phyloP scores from a whole-genome alignment of 2,888 invertebrate species.

The Eristalis pertinax region DNA sequence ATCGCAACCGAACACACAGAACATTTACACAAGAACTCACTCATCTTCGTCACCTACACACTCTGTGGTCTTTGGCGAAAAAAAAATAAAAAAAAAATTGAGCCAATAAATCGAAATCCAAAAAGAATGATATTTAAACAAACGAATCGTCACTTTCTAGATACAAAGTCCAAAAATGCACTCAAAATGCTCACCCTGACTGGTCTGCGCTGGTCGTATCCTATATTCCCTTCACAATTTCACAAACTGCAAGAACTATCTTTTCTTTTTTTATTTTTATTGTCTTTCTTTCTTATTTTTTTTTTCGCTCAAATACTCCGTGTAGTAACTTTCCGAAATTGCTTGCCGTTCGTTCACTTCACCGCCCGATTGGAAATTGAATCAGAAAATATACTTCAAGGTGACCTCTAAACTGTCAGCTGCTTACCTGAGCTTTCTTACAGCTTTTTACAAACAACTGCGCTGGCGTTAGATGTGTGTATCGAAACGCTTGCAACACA shows the following conservation, averaged over 20 bases:
- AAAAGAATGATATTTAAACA: neutral
- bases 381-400: constrained; percentile 70
- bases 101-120: neutral
- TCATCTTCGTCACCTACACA: neutral
- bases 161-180: constrained; percentile 37
- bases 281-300: neutral
- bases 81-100: neutral
- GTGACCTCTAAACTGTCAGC: constrained; percentile 72
- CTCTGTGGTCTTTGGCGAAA: neutral
- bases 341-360: constrained; percentile 64
- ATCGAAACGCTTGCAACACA: constrained; percentile 54
- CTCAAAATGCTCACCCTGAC: constrained; percentile 50
- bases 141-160: neutral
- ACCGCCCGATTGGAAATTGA: constrained; percentile 71
- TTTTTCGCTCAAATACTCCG: neutral
- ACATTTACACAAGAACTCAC: neutral
- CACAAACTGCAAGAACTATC: constrained; percentile 17
- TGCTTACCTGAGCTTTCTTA: constrained; percentile 63
- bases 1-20: neutral
- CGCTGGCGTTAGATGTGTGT: constrained; percentile 59
- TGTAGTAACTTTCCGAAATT: constrained; percentile 4
- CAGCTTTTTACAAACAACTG: constrained; percentile 56
- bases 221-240: constrained; percentile 8
- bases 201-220: neutral
- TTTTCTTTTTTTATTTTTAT: constrained; percentile 1